These are phyloP conservation scores for Eretmochelys imbricata DNA, from an alignment of 2,113 vertebrate species.

Conservation along the genomic window DNA sequence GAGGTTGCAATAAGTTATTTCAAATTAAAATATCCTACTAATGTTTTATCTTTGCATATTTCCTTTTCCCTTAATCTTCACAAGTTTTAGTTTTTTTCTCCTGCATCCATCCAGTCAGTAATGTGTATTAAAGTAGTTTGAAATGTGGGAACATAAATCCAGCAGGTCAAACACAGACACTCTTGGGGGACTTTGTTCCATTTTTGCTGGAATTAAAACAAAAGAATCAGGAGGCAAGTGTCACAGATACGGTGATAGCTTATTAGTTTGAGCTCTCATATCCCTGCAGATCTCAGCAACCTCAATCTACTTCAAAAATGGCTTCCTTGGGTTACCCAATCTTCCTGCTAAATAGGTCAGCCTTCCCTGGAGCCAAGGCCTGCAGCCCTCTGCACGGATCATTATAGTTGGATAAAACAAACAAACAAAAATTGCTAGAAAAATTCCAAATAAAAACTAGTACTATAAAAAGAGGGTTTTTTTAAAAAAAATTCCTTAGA, in stretches of 20 bases:
- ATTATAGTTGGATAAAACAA: constrained; percentile 43
- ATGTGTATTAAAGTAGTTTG: constrained; percentile 38
- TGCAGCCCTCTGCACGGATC: constrained; percentile 52
- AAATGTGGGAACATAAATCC: constrained; percentile 43
- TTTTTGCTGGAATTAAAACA: constrained; percentile 68
- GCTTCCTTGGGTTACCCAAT: constrained; percentile 60
- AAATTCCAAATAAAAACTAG: constrained; percentile 58
- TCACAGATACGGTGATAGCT: constrained; percentile 34
- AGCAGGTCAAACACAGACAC: constrained; percentile 49
- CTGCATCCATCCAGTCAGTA: not conserved
- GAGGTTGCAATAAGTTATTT: not conserved
- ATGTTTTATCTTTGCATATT: not conserved
- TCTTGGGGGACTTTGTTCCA: constrained; percentile 1
- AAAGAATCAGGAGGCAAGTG: constrained; percentile 47
- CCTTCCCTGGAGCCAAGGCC: constrained; percentile 65
- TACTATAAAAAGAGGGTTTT: not conserved
- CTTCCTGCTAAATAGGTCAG: constrained; percentile 56
- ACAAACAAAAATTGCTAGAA: constrained; percentile 47
- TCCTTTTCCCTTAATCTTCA: constrained; percentile 15
- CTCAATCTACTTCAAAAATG: constrained; percentile 70
- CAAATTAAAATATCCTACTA: not conserved
- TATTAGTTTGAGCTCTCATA: constrained; percentile 57
- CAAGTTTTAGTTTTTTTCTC: constrained; percentile 17
- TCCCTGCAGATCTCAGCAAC: constrained; percentile 59
- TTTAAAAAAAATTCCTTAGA: not conserved